phyloP scores from a whole-genome alignment of 1,140 invertebrate species.

The Conus ventricosus region DNA sequence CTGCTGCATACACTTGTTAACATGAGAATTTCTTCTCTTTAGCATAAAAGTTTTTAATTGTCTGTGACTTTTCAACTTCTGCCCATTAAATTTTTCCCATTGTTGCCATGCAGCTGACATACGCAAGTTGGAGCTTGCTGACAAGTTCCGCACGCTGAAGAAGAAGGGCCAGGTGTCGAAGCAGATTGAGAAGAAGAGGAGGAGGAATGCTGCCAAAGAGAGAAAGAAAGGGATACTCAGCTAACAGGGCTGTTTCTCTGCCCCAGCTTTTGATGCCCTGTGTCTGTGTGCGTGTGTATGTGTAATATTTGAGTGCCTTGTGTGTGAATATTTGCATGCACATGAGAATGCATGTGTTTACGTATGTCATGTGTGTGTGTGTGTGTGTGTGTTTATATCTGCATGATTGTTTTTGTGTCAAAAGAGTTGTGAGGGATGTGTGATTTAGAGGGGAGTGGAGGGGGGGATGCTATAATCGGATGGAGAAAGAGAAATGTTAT shows the following conservation, averaged over 20 bases:
- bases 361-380: too few species aligned
- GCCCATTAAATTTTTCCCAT: not conserved
- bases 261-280: not conserved
- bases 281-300: not conserved
- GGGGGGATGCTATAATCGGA: too few species aligned
- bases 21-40: too few species aligned
- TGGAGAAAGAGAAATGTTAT: too few species aligned
- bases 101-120: not conserved
- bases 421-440: too few species aligned
- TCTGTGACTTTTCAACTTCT: not conserved
- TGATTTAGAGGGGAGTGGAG: too few species aligned
- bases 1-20: too few species aligned
- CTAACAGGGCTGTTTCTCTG: not conserved
- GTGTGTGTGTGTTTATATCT: too few species aligned
- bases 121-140: slow-evolving; percentile 12
- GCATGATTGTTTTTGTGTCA: too few species aligned
- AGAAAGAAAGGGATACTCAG: slow-evolving; percentile 1
- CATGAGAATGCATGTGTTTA: too few species aligned
- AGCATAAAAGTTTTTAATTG: not conserved
- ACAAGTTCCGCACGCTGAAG: slow-evolving; percentile 8
- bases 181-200: slow-evolving; percentile 5
- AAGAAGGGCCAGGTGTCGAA: not conserved
- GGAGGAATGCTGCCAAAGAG: not conserved
- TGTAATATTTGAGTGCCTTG: too few species aligned
- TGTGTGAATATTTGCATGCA: too few species aligned